Evolutionary conservation across 2,113 vertebrate species (phyloP), one percentile per base, ranked within the genome.

Genomic region (Ophiodon elongatus): DNA sequence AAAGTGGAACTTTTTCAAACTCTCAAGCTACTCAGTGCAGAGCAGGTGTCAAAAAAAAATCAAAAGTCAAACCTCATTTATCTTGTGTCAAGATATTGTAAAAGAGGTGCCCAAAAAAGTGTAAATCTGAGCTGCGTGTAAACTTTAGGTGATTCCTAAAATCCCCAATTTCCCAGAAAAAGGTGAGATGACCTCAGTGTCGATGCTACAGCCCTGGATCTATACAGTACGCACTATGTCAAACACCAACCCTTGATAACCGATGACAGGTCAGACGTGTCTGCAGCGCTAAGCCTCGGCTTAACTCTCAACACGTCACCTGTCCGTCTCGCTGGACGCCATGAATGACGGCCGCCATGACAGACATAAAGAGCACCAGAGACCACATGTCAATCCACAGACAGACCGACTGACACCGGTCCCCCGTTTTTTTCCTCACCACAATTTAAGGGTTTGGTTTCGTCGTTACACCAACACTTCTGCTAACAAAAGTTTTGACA

Each of bases 301-400:
- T 70, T 65, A 84, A 37, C 74, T 76, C n/a, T 80, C 83, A 79
- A 37, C 86, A 60, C 52, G 6, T 76, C 64, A 60, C 74, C 78
- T 65, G 63, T 65, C 68, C 6, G 23, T 29, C 56, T 73, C 39
- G 6, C 74, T 62, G 57, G 56, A 73, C 29, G 41, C 27, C 60
- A 23, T 21, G 52, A 66, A 54, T n/a, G 29, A 23, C 43, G 37
- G 67, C n/a, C 31, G n/a, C 39, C 39, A 39, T 47, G 59, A 45
- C 66, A 8, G 41, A 66, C 59, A 65, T n/a, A 7, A 71, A 79
- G 52, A 33, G 43, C 15, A 65, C 8, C 43, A 63, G 35, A 37
- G 33, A 37, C 37, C 50, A 39, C 64, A 62, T 59, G 59, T 75
- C 59, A 19, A 6, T 69, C 64, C 47, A n/a, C 68, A 25, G 25